Conservation (phyloP, 2,113 vertebrate genomes). For the Genyomyrus donnyi region DNA sequence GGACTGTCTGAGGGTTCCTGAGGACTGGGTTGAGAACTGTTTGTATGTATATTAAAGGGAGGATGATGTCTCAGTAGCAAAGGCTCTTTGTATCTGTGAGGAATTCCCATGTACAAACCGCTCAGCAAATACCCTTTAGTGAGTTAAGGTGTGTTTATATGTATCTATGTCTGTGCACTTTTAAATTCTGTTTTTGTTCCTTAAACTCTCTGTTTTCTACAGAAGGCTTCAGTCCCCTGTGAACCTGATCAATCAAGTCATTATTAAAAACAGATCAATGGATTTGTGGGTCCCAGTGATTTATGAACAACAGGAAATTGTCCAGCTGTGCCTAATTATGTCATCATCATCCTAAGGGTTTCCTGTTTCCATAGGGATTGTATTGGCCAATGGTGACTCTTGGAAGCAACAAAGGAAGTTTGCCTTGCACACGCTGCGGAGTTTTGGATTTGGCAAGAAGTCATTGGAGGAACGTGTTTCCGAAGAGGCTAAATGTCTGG, state of each 20-base stretch:
- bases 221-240: not conserved
- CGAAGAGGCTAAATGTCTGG: conserved; percentile 33
- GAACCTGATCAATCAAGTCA: not conserved
- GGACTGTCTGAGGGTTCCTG: not conserved
- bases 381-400: conserved; percentile 15
- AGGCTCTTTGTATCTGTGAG: not conserved
- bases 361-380: conserved; percentile 27
- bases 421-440: conserved; percentile 31
- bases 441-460: conserved; percentile 44
- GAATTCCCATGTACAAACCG: not conserved
- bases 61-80: not conserved
- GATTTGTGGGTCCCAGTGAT: not conserved
- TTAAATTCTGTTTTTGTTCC: not conserved
- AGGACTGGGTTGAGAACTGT: not conserved
- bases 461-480: conserved; percentile 33
- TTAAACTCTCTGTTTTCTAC: not conserved
- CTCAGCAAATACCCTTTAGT: not conserved
- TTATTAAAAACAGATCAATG: not conserved
- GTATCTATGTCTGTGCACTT: not conserved
- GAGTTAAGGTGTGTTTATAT: not conserved
- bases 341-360: not conserved
- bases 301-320: not conserved
- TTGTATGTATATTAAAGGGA: not conserved
- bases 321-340: not conserved
- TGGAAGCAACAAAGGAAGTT: conserved; percentile 45